Evolutionary conservation across 1,140 invertebrate genomes (phyloP).

Genomic region (Zaprionus taronus): DNA sequence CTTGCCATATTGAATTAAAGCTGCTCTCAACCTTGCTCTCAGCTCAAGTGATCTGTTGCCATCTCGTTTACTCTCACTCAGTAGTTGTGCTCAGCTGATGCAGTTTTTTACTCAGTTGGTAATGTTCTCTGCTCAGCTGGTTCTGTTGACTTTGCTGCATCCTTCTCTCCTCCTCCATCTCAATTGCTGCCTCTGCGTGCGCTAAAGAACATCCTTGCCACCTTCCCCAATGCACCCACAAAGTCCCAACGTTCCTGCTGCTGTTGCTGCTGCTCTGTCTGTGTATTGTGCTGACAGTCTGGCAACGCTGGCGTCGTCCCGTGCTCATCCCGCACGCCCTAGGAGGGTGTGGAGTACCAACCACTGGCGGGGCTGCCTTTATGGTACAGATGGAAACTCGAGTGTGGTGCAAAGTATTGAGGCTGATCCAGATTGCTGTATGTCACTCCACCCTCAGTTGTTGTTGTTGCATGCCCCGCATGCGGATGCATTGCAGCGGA

Average conservation of each 20-base stretch:
- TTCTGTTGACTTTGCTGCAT: slow-evolving; percentile 12
- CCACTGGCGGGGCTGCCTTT: slow-evolving; percentile 87
- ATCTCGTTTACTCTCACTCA: not conserved
- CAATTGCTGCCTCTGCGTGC: slow-evolving; percentile 59
- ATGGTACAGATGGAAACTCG: slow-evolving; percentile 95
- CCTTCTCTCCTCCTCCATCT: not conserved
- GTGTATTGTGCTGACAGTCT: slow-evolving; percentile 30
- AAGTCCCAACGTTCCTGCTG: slow-evolving; percentile 73
- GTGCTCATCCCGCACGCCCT: slow-evolving; percentile 77
- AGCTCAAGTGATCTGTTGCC: not conserved
- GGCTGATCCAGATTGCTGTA: slow-evolving; percentile 89
- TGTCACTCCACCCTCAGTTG: slow-evolving; percentile 86
- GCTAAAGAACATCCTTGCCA: slow-evolving; percentile 81
- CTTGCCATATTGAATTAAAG: not conserved
- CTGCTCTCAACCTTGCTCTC: not conserved
- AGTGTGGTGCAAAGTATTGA: slow-evolving; percentile 92
- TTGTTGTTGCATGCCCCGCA: slow-evolving; percentile 79
- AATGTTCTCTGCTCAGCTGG: not conserved
- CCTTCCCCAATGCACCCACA: slow-evolving; percentile 77
- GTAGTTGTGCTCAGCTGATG: not conserved
- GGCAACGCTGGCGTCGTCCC: slow-evolving; percentile 27
- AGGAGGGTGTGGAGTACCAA: slow-evolving; percentile 92
- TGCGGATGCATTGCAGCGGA: slow-evolving; percentile 86
- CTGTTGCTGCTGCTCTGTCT: slow-evolving; percentile 31
- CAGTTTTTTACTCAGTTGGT: not conserved